A percentile compares a stretch with the other conserved stretches of the same genome.
phyloP scores from a whole-genome alignment of 2,888 invertebrate species.

The Tetramorium bicarinatum region DNA sequence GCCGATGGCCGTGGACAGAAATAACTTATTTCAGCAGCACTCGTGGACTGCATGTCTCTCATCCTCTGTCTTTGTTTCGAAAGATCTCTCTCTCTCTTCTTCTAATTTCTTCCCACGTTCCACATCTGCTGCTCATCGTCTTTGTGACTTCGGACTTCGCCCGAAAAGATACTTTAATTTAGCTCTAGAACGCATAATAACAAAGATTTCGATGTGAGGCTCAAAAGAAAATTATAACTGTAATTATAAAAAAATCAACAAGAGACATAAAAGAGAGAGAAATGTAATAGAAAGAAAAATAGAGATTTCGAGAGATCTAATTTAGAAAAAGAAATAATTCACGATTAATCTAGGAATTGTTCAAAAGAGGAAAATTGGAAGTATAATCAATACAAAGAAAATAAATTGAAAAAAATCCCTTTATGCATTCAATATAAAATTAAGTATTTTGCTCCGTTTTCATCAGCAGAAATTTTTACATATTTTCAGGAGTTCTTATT shows the following conservation, averaged over 20 bases:
- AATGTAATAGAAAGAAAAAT: neutral
- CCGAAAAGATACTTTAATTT: conserved; percentile 37
- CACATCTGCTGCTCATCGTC: conserved; percentile 23
- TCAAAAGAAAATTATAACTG: neutral
- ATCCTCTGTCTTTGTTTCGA: conserved; percentile 28
- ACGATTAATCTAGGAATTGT: neutral
- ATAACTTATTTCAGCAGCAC: conserved; percentile 71
- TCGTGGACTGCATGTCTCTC: conserved; percentile 69
- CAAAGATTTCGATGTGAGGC: neutral
- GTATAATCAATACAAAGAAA: neutral
- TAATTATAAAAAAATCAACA: neutral
- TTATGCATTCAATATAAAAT: neutral
- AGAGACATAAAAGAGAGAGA: neutral
- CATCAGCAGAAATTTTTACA: neutral
- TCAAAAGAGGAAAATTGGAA: neutral
- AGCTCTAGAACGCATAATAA: conserved; percentile 1
- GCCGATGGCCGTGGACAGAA: conserved; percentile 75
- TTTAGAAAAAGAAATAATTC: neutral
- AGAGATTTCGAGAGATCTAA: neutral
- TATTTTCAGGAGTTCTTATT: neutral
- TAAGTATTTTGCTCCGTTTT: neutral
- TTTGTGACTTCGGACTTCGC: conserved; percentile 37
- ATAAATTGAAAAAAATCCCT: neutral
- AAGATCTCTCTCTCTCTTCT: conserved; percentile 6
- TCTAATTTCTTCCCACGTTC: conserved; percentile 30